phyloP scores from a whole-genome alignment of 1,140 invertebrate genomes.

The Trialeurodes vaporariorum region DNA sequence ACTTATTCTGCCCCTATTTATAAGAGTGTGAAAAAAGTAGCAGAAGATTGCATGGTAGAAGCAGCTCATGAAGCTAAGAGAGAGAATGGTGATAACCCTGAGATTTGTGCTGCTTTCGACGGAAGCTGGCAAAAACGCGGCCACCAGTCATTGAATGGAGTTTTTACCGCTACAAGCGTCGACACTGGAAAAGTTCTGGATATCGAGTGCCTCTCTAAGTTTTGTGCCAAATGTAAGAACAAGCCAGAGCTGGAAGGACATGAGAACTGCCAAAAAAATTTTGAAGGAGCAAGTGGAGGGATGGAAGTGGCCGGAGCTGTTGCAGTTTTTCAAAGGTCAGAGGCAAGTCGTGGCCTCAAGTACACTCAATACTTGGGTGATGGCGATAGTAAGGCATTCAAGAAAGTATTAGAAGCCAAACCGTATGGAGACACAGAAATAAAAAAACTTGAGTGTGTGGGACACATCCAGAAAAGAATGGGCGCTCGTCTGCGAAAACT shows the following conservation, averaged over 20 bases:
- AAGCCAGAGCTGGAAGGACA: neutral
- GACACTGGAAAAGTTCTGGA: slow-evolving; percentile 19
- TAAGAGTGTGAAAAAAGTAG: neutral
- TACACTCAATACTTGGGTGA: neutral
- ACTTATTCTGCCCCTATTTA: neutral
- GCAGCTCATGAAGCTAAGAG: slow-evolving; percentile 1
- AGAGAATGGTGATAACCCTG: neutral
- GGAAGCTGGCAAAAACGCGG: slow-evolving; percentile 21
- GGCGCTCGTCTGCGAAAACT: slow-evolving; percentile 12
- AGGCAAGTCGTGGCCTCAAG: neutral
- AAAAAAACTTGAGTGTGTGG: slow-evolving; percentile 20
- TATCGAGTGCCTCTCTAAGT: slow-evolving; percentile 15
- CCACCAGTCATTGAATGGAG: slow-evolving; percentile 19
- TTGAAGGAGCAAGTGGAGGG: neutral
- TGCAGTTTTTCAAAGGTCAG: neutral
- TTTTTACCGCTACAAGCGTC: slow-evolving; percentile 13
- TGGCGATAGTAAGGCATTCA: neutral
- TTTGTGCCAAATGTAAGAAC: slow-evolving; percentile 10
- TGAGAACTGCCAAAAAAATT: neutral
- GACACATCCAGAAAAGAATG: slow-evolving; percentile 21
- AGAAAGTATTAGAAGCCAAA: neutral
- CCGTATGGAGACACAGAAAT: slow-evolving; percentile 12
- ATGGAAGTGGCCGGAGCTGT: neutral
- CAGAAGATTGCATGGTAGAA: slow-evolving; percentile 5
- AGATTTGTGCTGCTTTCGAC: slow-evolving; percentile 18